Base-by-base conservation (phyloP, 2,888 invertebrate species). In the Epirrhoe tristata region DNA sequence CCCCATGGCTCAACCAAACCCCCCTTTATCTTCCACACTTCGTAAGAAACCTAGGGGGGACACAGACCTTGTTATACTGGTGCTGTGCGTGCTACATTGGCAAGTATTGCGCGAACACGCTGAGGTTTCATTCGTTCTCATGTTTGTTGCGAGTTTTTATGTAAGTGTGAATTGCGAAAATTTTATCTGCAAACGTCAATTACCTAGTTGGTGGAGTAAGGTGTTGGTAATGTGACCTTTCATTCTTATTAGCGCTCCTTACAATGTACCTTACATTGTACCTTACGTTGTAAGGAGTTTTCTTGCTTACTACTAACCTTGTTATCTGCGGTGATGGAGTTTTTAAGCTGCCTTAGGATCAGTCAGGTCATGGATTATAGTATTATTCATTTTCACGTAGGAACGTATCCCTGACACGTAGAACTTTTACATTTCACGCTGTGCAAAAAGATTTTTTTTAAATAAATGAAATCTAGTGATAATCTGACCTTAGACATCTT, bases 101-200 rank as follows among this genome's bases (percentile, higher is more conserved):
- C 83, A 80, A 82, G 84, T 83, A 85, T 88, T 88, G 84, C 88
- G 85, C 86, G 83, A 82, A 81, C 83, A 80, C 78, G 82, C 83
- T 83, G 86, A 84, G 86, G 87, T 89, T 87, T 86, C 85, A 74
- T 78, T 74, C 73, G 72, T 71, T 70, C 70, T 77, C 78, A 80
- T 79, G 74, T 80, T 79, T 72, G 72, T 73, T 74, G 69, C 66
- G 59, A 71, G 69, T 76, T 73, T 72, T 78, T 74, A 70, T 75
- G 74, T 73, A 53, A 55, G 57, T 53, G 43, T 24, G 63, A 61
- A 63, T 74, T 70, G 64, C 55, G 61, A 60, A 67, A 67, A 66
- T 56, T 39, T 65, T 68, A 58, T 64, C 48, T 36, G 63, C 63
- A 54, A 63, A 43, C 53, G 51, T 51, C 50, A 36, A 55, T 60